Conservation (phyloP, 1,140 invertebrate species). For the Achatina immaculata region DNA sequence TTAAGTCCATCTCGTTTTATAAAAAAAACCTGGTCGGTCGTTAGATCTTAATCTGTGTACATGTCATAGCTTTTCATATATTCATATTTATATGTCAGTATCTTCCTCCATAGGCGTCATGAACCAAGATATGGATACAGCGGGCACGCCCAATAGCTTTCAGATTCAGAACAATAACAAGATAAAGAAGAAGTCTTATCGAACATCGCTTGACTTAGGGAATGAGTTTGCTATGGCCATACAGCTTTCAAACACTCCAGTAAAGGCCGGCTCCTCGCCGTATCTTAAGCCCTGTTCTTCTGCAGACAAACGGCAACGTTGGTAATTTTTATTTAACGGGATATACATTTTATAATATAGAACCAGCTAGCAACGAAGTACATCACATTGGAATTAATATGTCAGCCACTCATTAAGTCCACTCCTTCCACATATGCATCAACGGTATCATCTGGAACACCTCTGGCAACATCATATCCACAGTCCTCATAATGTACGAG, state of each 20-base stretch:
- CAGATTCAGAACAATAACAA: slow-evolving; percentile 6
- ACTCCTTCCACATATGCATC: no score
- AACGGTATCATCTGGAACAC: no score
- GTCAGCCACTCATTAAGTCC: no score
- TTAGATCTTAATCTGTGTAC: neutral
- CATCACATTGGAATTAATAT: no score
- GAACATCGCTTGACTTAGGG: slow-evolving; percentile 2
- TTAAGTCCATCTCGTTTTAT: neutral
- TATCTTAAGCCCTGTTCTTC: neutral
- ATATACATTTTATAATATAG: no score
- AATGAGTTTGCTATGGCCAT: neutral
- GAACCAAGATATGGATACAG: neutral
- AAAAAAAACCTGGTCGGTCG: neutral
- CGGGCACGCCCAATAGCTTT: neutral
- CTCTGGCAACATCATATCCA: no score
- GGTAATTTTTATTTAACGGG: no score
- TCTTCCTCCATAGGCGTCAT: neutral
- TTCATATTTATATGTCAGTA: no score
- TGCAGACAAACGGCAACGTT: neutral
- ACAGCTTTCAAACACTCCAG: neutral
- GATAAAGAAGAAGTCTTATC: neutral
- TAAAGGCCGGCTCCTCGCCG: neutral
- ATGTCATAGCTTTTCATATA: neutral
- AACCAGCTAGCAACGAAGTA: no score
- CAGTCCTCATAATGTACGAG: no score